Base-by-base conservation (phyloP, 2,888 invertebrate species). In the Tuta absoluta region DNA sequence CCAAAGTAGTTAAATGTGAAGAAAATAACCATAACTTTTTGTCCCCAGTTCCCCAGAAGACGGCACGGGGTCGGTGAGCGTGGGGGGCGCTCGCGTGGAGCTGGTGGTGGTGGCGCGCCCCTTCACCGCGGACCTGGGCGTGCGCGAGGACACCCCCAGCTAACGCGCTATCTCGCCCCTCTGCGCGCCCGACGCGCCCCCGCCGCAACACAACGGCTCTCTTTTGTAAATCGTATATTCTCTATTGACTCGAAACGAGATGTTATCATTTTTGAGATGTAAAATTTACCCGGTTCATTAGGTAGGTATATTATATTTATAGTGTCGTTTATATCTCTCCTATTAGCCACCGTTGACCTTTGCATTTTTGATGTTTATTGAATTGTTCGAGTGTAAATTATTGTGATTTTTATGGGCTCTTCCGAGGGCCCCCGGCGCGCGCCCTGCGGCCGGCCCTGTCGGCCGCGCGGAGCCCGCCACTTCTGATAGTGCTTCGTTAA, bases 91-190 rank as follows among this genome's bases (percentile, higher is more conserved):
- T 85, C 73, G 87, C 60, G 48, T 87, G 75, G 45, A 77, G 67
- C 79, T 75, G 66, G 63, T 66, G 66, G 81, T 82, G 65, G 81
- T 89, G 57, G 85, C 85, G 78, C 92, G 89, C 72, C 94, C 93
- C 51, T 94, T 94, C 82, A 92, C 91, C 63, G 93, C 93, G 84
- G 94, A 94, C 81, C 87, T 93, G 73, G 93, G 33, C 57, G 45
- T 41, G 62, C 70, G 66, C 72, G 70, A 49, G 28, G 61, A 33
- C 28, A 19, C 19, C 67, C 67, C 67, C 63, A 70, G 58, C 64
- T 66, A 66, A 24, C 64, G 64, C 70, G 69, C 69, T 33, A 1
- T n/a, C 10, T 41, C 10, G 24, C 14, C 28, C 33, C 17, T 28
- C 5, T 10, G n/a, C n/a, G n/a, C n/a, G n/a, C n/a, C n/a, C n/a